A percentile compares a stretch with the other conserved stretches of the same genome.
Conservation (phyloP, 64 coral and sea anemone species). For the Montipora cactus region DNA sequence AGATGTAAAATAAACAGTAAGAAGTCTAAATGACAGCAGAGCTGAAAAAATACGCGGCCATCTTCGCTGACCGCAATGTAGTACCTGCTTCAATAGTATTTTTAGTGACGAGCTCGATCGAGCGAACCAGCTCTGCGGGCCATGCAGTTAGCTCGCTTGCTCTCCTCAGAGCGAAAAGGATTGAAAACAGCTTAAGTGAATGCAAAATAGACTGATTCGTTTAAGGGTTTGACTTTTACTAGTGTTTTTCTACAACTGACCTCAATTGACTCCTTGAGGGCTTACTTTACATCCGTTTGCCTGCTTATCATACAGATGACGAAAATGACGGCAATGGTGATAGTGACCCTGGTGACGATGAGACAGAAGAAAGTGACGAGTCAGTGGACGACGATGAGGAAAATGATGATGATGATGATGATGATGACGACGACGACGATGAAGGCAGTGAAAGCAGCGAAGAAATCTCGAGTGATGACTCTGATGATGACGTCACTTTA, state of each 20-base stretch:
- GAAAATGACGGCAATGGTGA: background rate
- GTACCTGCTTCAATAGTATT: no score
- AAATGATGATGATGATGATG: slow-evolving; percentile 2
- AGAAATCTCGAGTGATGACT: no score
- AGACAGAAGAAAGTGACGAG: background rate
- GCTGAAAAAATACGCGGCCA: no score
- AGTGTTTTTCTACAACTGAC: no score
- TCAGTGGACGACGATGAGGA: slow-evolving; percentile 22
- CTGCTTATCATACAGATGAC: slow-evolving; percentile 7
- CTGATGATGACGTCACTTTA: slow-evolving; percentile 45
- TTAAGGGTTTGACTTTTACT: no score
- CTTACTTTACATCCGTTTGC: background rate
- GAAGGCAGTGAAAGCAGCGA: background rate
- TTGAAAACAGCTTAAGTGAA: background rate
- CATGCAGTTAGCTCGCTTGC: no score
- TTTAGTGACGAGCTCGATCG: no score
- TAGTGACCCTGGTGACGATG: background rate
- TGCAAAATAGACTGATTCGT: background rate
- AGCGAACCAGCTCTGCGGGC: no score
- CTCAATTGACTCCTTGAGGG: background rate
- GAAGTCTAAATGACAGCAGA: no score
- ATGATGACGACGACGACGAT: slow-evolving; percentile 25
- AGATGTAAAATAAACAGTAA: no score
- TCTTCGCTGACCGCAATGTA: no score
- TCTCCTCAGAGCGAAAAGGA: background rate